These are phyloP conservation scores for Pipistrellus pygmaeus DNA, from an alignment of 2,797 vertebrate genomes.

Conservation along the genomic window DNA sequence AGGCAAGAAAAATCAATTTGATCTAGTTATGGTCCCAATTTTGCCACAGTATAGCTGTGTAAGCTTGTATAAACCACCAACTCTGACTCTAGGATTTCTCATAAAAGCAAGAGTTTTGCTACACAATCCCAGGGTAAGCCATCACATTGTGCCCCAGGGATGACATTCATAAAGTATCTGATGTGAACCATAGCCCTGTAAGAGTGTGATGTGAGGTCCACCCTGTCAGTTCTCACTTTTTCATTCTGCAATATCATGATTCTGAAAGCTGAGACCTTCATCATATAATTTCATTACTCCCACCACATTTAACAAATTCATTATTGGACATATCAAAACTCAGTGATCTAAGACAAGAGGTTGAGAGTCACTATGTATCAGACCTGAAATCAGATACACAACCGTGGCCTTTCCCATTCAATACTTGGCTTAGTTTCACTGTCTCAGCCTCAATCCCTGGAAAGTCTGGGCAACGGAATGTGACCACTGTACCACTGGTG, in stretches of 20 bases:
- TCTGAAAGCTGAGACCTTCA: not conserved
- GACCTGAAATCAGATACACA: conserved; percentile 46
- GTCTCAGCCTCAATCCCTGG: not conserved
- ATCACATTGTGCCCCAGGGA: not conserved
- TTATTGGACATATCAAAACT: not conserved
- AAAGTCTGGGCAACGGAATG: not conserved
- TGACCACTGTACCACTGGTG: not conserved
- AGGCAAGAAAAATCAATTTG: not conserved
- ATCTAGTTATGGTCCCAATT: not conserved
- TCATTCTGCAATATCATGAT: not conserved
- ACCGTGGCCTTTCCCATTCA: not conserved
- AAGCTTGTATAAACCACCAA: not conserved
- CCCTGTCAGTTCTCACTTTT: not conserved
- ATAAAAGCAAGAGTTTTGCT: not conserved
- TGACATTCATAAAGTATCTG: not conserved
- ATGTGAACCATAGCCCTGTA: not conserved
- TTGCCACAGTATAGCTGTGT: not conserved
- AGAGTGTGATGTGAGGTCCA: not conserved
- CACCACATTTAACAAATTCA: not conserved
- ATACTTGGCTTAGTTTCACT: not conserved
- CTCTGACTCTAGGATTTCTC: not conserved
- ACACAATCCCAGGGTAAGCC: not conserved
- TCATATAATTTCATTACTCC: not conserved
- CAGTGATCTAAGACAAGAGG: conserved; percentile 17
- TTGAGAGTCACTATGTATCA: not conserved